phyloP scores from a whole-genome alignment of 2,888 invertebrate genomes.

The Pasiphila rectangulata region DNA sequence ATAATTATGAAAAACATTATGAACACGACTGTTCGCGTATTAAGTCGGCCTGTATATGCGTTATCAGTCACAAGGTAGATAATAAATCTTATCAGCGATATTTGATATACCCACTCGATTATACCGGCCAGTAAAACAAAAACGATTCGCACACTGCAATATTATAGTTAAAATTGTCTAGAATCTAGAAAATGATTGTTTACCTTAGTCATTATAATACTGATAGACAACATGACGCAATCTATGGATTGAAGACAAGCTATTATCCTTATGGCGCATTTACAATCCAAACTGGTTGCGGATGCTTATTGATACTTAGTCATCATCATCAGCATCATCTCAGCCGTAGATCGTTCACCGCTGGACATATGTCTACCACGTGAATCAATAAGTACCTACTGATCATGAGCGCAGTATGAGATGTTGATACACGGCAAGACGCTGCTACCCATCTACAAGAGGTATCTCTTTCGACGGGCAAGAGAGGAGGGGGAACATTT shows the following conservation, averaged over 20 bases:
- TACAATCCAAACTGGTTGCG: conserved; percentile 2
- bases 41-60: conserved; percentile 27
- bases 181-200: not conserved
- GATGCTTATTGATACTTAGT: too few species aligned
- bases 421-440: too few species aligned
- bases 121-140: conserved; percentile 35
- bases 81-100: conserved; percentile 54
- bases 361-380: not conserved
- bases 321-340: too few species aligned
- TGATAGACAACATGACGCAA: conserved; percentile 20
- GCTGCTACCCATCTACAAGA: too few species aligned
- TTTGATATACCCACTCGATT: conserved; percentile 58
- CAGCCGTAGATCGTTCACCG: too few species aligned
- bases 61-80: conserved; percentile 32
- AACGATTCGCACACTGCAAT: not conserved
- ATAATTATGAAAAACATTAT: conserved; percentile 40
- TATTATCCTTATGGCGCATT: conserved; percentile 15
- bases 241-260: conserved; percentile 6
- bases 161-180: not conserved
- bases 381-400: too few species aligned
- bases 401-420: too few species aligned
- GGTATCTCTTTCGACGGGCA: too few species aligned
- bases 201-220: conserved; percentile 9
- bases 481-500: too few species aligned
- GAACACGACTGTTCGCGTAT: conserved; percentile 21